Evolutionary conservation across 2,888 invertebrate genomes (phyloP).

Genomic region (Andrena minutula): DNA sequence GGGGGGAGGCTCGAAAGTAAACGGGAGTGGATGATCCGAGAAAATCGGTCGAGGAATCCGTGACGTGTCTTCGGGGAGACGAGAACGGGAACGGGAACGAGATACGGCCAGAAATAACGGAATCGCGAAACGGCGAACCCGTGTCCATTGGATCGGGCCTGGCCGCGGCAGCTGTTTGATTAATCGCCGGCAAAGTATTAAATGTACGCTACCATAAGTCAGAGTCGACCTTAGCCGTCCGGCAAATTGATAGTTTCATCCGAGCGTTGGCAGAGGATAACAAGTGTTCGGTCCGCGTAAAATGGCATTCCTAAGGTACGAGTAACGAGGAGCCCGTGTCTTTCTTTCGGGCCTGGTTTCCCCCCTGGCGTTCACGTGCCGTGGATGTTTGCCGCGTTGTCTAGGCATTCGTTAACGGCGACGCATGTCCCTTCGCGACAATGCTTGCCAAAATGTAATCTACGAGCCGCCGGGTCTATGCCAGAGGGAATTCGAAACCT

Average conservation of each 20-base stretch:
- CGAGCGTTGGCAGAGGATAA: constrained; percentile 57
- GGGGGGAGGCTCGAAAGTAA: background rate
- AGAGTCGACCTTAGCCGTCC: constrained; percentile 46
- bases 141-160: constrained; percentile 18
- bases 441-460: constrained; percentile 73
- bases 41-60: constrained; percentile 41
- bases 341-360: background rate
- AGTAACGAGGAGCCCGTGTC: constrained; percentile 9
- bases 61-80: constrained; percentile 38
- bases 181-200: constrained; percentile 46
- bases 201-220: constrained; percentile 41
- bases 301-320: constrained; percentile 32
- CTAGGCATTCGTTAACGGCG: constrained; percentile 74
- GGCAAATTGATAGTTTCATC: constrained; percentile 62
- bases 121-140: constrained; percentile 18
- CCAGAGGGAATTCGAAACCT: constrained; percentile 60
- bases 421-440: constrained; percentile 67
- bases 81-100: constrained; percentile 21
- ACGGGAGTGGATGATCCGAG: constrained; percentile 25
- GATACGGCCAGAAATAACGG: constrained; percentile 49
- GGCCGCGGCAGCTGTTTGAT: constrained; percentile 33
- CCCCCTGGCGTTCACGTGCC: constrained; percentile 49
- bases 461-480: constrained; percentile 52
- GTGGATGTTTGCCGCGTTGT: constrained; percentile 51
- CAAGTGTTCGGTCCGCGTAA: constrained; percentile 51